A percentile compares a stretch with the other conserved stretches of the same genome.
Conservation (phyloP, 2,113 vertebrate species). For the Scomber japonicus region DNA sequence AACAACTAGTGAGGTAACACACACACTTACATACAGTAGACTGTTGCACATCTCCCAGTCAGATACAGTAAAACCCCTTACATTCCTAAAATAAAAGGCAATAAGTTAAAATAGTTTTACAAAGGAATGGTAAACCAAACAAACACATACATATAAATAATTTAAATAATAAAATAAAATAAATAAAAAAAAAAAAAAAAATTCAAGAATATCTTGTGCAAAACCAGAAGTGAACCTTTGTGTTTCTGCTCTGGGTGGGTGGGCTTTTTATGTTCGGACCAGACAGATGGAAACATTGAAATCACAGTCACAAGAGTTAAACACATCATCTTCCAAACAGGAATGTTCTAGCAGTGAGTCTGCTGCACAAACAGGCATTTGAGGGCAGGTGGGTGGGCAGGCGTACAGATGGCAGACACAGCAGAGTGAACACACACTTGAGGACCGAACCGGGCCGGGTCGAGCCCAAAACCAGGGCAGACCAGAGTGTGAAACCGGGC, state of each 20-base stretch:
- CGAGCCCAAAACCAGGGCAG: slow-evolving; percentile 41
- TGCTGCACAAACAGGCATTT: slow-evolving; percentile 81
- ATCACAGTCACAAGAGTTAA: slow-evolving; percentile 77
- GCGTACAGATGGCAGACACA: slow-evolving; percentile 75
- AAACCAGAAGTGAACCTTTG: slow-evolving; percentile 82
- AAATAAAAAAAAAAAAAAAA: slow-evolving; percentile 20
- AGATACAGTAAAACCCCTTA: slow-evolving; percentile 86
- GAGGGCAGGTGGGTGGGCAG: slow-evolving; percentile 80
- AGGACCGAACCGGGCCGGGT: slow-evolving; percentile 1
- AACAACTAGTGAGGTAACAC: slow-evolving; percentile 81
- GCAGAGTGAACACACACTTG: slow-evolving; percentile 58
- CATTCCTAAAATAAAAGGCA: slow-evolving; percentile 93
- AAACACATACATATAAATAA: slow-evolving; percentile 79
- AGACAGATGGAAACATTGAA: slow-evolving; percentile 78
- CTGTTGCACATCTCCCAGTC: slow-evolving; percentile 86
- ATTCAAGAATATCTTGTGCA: slow-evolving; percentile 83
- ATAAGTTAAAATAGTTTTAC: slow-evolving; percentile 84
- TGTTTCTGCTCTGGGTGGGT: slow-evolving; percentile 77
- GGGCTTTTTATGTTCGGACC: slow-evolving; percentile 60
- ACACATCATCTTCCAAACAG: slow-evolving; percentile 75
- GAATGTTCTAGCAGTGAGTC: slow-evolving; percentile 77
- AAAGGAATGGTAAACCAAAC: slow-evolving; percentile 81
- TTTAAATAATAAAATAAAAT: slow-evolving; percentile 69
- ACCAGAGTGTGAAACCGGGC: slow-evolving; percentile 53
- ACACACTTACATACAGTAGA: slow-evolving; percentile 74